phyloP scores from a whole-genome alignment of 2,888 invertebrate genomes.

The Cantharis lateralis region DNA sequence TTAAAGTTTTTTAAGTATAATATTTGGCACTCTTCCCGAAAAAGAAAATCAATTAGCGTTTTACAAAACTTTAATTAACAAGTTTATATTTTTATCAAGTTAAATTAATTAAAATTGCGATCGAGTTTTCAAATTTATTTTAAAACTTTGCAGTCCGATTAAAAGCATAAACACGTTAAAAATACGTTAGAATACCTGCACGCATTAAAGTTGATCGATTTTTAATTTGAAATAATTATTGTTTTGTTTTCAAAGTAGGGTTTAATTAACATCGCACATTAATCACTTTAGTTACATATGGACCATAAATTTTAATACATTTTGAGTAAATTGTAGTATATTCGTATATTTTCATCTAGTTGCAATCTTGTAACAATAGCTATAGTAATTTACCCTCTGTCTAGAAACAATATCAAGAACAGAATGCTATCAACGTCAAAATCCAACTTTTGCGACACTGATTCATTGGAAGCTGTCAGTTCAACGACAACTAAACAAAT shows the following conservation, averaged over 20 bases:
- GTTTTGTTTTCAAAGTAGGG: not conserved
- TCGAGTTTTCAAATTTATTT: not conserved
- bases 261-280: slow-evolving; percentile 1
- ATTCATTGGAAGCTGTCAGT: slow-evolving; percentile 15
- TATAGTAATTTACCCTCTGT: slow-evolving; percentile 14
- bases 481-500: slow-evolving; percentile 14
- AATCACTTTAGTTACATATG: slow-evolving; percentile 13
- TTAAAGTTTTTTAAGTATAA: not conserved
- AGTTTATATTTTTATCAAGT: not conserved
- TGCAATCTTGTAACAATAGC: slow-evolving; percentile 3
- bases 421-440: slow-evolving; percentile 20
- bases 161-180: not conserved
- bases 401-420: slow-evolving; percentile 20
- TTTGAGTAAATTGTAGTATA: slow-evolving; percentile 13
- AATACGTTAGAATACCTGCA: not conserved
- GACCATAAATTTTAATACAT: slow-evolving; percentile 4
- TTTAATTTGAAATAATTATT: not conserved
- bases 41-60: not conserved
- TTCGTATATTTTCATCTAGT: slow-evolving; percentile 7
- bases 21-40: not conserved
- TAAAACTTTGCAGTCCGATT: not conserved
- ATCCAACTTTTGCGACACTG: slow-evolving; percentile 16
- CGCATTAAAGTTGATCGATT: not conserved
- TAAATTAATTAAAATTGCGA: not conserved
- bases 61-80: not conserved